These are phyloP conservation scores for Crypturellus tataupa DNA, from an alignment of 2,797 vertebrate genomes.

Conservation along the genomic window DNA sequence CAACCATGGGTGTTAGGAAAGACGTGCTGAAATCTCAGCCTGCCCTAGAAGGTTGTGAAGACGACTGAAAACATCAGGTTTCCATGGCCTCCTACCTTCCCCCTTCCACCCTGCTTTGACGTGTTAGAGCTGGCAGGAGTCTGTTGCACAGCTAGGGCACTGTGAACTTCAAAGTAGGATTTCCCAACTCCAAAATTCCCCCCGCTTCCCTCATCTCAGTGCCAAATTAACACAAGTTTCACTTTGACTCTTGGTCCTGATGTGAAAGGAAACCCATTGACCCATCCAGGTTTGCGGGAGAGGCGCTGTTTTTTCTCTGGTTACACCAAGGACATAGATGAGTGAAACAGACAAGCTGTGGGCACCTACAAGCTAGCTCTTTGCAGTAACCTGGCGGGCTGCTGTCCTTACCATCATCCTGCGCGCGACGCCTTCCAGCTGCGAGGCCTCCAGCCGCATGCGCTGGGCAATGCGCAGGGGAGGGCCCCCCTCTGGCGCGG, in stretches of 20 bases:
- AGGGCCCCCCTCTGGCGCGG: slow-evolving; percentile 92
- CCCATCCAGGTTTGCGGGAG: background rate
- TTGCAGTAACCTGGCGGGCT: fast-evolving
- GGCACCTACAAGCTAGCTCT: fast-evolving
- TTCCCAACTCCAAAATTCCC: background rate
- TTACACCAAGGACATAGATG: fast-evolving
- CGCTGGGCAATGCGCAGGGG: slow-evolving; percentile 96
- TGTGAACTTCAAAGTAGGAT: too few relatives aligned
- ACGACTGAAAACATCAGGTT: fast-evolving
- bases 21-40: background rate
- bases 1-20: background rate
- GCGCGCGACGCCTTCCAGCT: slow-evolving; percentile 95
- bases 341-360: fast-evolving
- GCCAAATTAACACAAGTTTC: background rate
- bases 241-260: background rate
- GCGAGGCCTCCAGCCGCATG: slow-evolving; percentile 95
- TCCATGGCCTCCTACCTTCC: fast-evolving
- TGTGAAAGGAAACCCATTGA: background rate
- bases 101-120: background rate
- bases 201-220: fast-evolving
- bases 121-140: background rate
- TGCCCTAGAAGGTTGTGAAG: fast-evolving
- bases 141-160: background rate
- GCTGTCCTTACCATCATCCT: slow-evolving; percentile 92
- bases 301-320: fast-evolving